A percentile compares a stretch with the other conserved stretches of the same genome.
Evolutionary conservation across 2,113 vertebrate species (phyloP).

Genomic region (Loxodonta africana): DNA sequence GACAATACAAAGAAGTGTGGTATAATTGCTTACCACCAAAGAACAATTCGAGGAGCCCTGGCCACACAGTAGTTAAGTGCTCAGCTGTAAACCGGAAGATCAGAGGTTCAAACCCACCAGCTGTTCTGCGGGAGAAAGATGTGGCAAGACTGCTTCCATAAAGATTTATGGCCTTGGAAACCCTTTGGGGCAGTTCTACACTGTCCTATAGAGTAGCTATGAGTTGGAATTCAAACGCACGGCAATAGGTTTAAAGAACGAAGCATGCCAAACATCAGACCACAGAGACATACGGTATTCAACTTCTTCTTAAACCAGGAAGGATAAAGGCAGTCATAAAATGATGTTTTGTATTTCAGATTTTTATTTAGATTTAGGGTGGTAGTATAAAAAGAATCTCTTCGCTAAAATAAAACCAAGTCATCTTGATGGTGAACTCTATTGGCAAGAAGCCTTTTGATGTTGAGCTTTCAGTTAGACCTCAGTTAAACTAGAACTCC

Average conservation of each 20-base stretch:
- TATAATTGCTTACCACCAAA: constrained; percentile 34
- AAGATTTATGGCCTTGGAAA: background rate
- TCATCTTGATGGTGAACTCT: background rate
- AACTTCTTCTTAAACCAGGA: background rate
- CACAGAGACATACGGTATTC: background rate
- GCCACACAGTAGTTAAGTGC: background rate
- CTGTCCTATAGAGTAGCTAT: background rate
- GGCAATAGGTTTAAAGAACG: constrained; percentile 7
- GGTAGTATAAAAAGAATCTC: background rate
- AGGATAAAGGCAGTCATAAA: background rate
- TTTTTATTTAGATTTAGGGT: background rate
- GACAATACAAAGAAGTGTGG: background rate
- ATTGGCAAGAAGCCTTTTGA: constrained; percentile 6
- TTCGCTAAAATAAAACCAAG: constrained; percentile 46
- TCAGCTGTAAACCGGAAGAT: background rate
- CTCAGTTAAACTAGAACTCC: background rate
- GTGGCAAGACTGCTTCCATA: background rate
- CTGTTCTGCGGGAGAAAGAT: background rate
- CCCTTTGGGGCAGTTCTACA: background rate
- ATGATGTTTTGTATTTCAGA: background rate
- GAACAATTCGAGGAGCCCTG: background rate
- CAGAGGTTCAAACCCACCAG: background rate
- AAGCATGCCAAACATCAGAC: background rate
- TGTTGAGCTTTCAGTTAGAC: background rate
- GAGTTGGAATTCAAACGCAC: background rate